phyloP scores from a whole-genome alignment of 2,888 invertebrate species.

The Hemaris fuciformis region DNA sequence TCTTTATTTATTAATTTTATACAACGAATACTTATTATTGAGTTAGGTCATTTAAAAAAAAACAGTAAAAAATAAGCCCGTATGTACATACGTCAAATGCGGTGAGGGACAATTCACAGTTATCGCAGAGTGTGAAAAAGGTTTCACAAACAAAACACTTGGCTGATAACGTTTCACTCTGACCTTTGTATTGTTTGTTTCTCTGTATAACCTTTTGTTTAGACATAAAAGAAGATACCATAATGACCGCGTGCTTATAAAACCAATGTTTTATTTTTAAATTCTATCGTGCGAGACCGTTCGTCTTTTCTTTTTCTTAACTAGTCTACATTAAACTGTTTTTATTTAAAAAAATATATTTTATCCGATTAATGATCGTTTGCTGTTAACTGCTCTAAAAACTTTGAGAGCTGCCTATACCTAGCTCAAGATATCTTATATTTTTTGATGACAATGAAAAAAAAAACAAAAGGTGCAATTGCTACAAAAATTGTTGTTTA shows the following conservation, averaged over 20 bases:
- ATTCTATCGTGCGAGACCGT: not conserved
- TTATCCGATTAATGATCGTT: too few relatives aligned
- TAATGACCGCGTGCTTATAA: not conserved
- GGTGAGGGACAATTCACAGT: too few relatives aligned
- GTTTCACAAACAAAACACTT: slow-evolving; percentile 8
- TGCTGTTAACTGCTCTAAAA: too few relatives aligned
- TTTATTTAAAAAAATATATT: too few relatives aligned
- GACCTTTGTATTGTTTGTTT: slow-evolving; percentile 13
- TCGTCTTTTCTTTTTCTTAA: not conserved
- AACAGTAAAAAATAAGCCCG: not conserved
- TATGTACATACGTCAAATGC: not conserved
- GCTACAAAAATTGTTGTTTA: too few relatives aligned
- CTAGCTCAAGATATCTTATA: too few relatives aligned
- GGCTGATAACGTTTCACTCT: not conserved
- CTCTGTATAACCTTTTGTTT: slow-evolving; percentile 4
- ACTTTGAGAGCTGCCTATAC: too few relatives aligned
- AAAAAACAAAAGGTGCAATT: too few relatives aligned
- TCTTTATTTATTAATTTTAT: not conserved
- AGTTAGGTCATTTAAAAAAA: not conserved
- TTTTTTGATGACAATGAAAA: too few relatives aligned
- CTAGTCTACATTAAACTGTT: too few relatives aligned
- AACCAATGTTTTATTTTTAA: not conserved
- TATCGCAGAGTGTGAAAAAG: not conserved
- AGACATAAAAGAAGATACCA: not conserved
- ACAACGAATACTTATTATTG: not conserved